A percentile compares a stretch with the other conserved stretches of the same genome.
Evolutionary conservation across 2,113 vertebrate species (phyloP).

Genomic region (Brachirus orientalis): DNA sequence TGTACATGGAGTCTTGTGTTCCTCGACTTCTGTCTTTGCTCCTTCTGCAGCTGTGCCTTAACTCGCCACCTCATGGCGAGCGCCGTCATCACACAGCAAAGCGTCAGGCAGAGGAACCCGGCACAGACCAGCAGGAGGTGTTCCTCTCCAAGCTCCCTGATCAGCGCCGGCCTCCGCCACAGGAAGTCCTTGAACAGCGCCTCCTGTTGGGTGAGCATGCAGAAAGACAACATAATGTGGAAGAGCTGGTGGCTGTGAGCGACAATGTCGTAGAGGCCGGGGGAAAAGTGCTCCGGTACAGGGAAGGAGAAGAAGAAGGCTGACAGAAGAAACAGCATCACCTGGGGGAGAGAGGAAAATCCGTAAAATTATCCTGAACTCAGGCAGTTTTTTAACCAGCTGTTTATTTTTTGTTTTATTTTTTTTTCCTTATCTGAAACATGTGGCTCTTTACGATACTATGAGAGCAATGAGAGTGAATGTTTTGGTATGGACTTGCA

Average conservation of each 20-base stretch:
- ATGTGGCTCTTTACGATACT: too few species aligned
- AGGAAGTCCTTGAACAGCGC: conserved; percentile 88
- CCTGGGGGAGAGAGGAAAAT: conserved; percentile 26
- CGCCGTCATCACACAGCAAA: conserved; percentile 82
- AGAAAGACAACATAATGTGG: conserved; percentile 85
- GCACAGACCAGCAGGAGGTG: conserved; percentile 78
- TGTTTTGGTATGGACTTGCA: background rate
- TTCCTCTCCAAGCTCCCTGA: conserved; percentile 76
- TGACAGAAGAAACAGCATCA: conserved; percentile 86
- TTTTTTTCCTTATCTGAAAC: too few species aligned
- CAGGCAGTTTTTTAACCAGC: too few species aligned
- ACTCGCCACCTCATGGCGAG: conserved; percentile 69
- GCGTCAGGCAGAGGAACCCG: conserved; percentile 82
- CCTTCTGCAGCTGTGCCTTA: conserved; percentile 48
- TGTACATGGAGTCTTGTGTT: too few species aligned
- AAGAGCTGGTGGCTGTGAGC: conserved; percentile 89
- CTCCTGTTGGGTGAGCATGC: conserved; percentile 88
- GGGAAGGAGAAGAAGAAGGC: conserved; percentile 90
- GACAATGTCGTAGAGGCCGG: conserved; percentile 85
- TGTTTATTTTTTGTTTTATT: background rate
- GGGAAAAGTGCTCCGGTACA: conserved; percentile 86
- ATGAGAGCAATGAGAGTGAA: too few species aligned
- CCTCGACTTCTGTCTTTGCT: conserved; percentile 70
- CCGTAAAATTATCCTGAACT: background rate
- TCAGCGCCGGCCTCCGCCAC: conserved; percentile 81